Evolutionary conservation across 2,888 invertebrate genomes (phyloP).

Genomic region (Anaspis maculata): DNA sequence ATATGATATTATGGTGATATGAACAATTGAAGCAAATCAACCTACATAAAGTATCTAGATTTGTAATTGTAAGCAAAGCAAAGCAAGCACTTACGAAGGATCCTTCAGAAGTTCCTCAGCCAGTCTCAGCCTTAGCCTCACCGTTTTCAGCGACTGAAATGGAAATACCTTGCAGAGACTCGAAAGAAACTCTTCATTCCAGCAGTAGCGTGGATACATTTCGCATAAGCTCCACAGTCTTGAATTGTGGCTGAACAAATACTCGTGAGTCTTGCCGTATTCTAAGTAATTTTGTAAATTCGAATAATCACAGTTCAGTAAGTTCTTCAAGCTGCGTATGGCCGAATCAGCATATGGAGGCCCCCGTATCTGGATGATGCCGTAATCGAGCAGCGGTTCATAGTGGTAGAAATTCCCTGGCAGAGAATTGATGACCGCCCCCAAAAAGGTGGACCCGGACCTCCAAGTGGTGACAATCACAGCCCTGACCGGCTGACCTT

Average conservation of each 20-base stretch:
- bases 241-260: conserved; percentile 78
- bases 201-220: conserved; percentile 56
- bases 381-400: conserved; percentile 77
- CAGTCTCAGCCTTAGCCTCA: conserved; percentile 64
- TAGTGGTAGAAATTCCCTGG: conserved; percentile 87
- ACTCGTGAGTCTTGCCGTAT: conserved; percentile 67
- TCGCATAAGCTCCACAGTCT: conserved; percentile 77
- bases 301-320: conserved; percentile 70
- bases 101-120: conserved; percentile 65
- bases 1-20: too few relatives aligned
- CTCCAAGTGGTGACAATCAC: conserved; percentile 84
- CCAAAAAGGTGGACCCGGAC: conserved; percentile 84
- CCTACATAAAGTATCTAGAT: too few relatives aligned
- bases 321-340: conserved; percentile 57
- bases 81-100: too few relatives aligned
- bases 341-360: conserved; percentile 62
- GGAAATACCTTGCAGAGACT: conserved; percentile 78
- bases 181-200: conserved; percentile 61
- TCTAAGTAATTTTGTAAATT: conserved; percentile 67
- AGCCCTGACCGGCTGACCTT: conserved; percentile 66
- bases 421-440: conserved; percentile 73
- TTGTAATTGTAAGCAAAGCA: too few relatives aligned
- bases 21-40: too few relatives aligned
- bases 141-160: conserved; percentile 83
- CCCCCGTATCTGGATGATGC: conserved; percentile 72